Base-by-base conservation (phyloP, 2,888 invertebrate genomes). In the Chloromyia formosa region DNA sequence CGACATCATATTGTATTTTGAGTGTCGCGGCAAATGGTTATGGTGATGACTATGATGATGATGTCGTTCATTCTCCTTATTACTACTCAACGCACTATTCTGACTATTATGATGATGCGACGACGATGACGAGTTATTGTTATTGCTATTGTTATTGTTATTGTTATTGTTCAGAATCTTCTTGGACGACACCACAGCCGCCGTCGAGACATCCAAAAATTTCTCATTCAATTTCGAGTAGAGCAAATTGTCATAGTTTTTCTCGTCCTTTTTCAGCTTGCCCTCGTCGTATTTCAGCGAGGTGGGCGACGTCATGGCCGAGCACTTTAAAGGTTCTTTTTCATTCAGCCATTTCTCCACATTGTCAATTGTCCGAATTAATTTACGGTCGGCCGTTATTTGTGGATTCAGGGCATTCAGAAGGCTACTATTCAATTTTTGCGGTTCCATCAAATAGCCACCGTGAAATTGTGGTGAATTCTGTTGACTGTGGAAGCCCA, bases 291-390 rank as follows among this genome's bases (percentile, higher is more conserved):
- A 54, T 27, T 73, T 73, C 14, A 20, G n/a, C 4, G 58, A 10
- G 5, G 9, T 14, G 10, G n/a, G 12, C 18, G 22, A 7, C 5
- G 18, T 71, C 16, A n/a, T 49, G 14, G 49, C 49, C n/a, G 74
- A 77, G 73, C 56, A 75, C 74, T 77, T 75, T 10, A 75, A 49
- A 18, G 78, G 78, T 42, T 81, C 81, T 62, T 80, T 80, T 75
- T 80, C 81, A 20, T 80, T 80, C 66, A 88, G 82, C 87, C 89
- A 89, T 78, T 86, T 87, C 56, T 88, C 88, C 18, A 88, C 87
- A 75, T 85, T 84, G n/a, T 84, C 84, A 72, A 83, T 80, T 1
- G 82, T 82, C 40, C 82, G 80, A 2, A 81, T 79, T 12, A 82
- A 77, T 75, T 81, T 82, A 18, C 81, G 82, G 64, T 81, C 78